A percentile compares a stretch with the other conserved stretches of the same genome.
These are phyloP conservation scores for Apis laboriosa DNA, from an alignment of 1,140 invertebrate species.

Conservation along the genomic window DNA sequence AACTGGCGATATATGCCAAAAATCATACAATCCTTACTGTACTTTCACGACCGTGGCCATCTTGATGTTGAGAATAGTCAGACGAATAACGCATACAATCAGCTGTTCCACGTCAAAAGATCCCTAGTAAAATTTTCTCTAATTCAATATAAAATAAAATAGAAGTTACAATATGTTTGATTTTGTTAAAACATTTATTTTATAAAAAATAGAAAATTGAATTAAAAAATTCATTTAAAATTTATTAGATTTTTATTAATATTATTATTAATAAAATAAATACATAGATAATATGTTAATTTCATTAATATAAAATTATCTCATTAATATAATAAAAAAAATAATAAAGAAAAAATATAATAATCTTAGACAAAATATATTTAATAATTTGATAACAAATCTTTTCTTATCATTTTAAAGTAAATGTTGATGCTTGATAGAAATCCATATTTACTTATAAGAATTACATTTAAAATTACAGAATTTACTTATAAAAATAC, in stretches of 20 bases:
- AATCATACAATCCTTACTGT: constrained; percentile 61
- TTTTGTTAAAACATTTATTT: not conserved
- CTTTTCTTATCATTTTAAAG: not conserved
- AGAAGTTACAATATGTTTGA: not conserved
- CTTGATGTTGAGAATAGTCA: constrained; percentile 58
- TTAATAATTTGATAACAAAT: not conserved
- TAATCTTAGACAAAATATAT: not conserved
- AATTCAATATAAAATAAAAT: not conserved
- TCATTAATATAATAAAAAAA: not conserved
- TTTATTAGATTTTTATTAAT: constrained; percentile 6
- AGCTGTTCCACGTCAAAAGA: constrained; percentile 66
- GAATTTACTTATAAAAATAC: not conserved
- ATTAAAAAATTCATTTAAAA: not conserved
- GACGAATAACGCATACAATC: constrained; percentile 52
- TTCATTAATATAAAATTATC: not conserved
- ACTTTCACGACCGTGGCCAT: constrained; percentile 63
- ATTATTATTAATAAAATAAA: not conserved
- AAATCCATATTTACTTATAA: not conserved
- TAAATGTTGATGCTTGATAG: not conserved
- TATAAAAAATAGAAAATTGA: not conserved
- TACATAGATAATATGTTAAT: not conserved
- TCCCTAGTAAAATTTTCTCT: constrained; percentile 38
- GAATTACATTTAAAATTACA: not conserved
- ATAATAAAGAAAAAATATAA: not conserved
- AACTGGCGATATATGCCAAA: constrained; percentile 60